phyloP scores from a whole-genome alignment of 2,113 vertebrate species.

The Mellivora capensis region DNA sequence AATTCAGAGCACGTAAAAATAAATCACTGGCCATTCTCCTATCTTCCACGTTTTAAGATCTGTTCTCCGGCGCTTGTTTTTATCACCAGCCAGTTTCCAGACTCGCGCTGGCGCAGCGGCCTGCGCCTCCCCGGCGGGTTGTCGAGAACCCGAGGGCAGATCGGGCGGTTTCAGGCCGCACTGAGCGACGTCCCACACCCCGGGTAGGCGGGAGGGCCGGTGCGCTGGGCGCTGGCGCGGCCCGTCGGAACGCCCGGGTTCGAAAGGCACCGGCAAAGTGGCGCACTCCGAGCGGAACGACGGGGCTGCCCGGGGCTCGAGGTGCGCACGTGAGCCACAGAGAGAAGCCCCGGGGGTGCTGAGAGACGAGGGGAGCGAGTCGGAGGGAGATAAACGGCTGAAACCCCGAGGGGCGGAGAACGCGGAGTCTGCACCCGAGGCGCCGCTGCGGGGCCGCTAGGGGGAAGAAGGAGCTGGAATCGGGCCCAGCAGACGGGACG shows the following conservation, averaged over 20 bases:
- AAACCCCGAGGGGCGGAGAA: neutral
- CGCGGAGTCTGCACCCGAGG: fast-evolving
- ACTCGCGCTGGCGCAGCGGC: neutral
- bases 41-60: neutral
- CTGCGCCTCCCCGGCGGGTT: neutral
- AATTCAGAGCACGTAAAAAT: neutral
- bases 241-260: too few species aligned
- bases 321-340: neutral
- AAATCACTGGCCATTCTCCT: neutral
- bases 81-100: neutral
- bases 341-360: neutral
- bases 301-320: neutral
- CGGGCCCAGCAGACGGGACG: too few species aligned
- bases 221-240: too few species aligned
- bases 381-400: neutral
- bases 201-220: too few species aligned
- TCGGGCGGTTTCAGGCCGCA: neutral
- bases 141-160: neutral
- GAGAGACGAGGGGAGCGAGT: neutral
- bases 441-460: fast-evolving
- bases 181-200: neutral
- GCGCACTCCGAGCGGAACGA: too few species aligned
- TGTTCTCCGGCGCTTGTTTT: neutral
- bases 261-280: too few species aligned
- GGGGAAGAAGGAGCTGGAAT: neutral